A percentile compares a stretch with the other conserved stretches of the same genome.
phyloP scores from a whole-genome alignment of 2,888 invertebrate species.

The Papilio demoleus region DNA sequence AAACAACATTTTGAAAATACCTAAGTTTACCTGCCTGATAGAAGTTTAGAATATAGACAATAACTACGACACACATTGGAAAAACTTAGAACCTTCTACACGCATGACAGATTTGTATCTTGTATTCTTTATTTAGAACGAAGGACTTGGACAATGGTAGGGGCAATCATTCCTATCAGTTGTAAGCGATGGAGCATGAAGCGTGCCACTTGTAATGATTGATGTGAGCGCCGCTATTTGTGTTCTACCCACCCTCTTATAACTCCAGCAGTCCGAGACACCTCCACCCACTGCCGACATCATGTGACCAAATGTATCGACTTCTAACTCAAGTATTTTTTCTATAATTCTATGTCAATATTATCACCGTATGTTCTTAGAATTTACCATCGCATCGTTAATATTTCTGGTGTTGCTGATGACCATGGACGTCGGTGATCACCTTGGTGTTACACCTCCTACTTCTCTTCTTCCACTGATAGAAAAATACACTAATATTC shows the following conservation, averaged over 20 bases:
- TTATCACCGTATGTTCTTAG: too few relatives aligned
- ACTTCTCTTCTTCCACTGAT: too few relatives aligned
- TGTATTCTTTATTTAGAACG: background rate
- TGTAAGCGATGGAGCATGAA: constrained; percentile 10
- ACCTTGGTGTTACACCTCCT: too few relatives aligned
- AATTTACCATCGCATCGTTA: too few relatives aligned
- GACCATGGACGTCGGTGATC: too few relatives aligned
- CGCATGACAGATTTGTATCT: background rate
- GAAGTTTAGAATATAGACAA: too few relatives aligned
- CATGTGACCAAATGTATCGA: background rate
- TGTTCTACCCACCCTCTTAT: background rate
- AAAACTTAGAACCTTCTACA: background rate
- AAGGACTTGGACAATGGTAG: constrained; percentile 2
- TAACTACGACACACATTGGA: too few relatives aligned
- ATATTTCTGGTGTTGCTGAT: too few relatives aligned
- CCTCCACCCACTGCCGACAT: background rate
- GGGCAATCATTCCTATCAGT: constrained; percentile 1
- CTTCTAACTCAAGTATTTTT: background rate
- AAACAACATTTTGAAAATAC: too few relatives aligned
- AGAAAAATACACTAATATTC: too few relatives aligned
- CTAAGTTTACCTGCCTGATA: too few relatives aligned
- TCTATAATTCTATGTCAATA: background rate
- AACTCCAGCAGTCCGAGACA: background rate
- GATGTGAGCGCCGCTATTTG: constrained; percentile 3
- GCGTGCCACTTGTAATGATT: constrained; percentile 11